A percentile compares a stretch with the other conserved stretches of the same genome.
phyloP scores from a whole-genome alignment of 2,888 invertebrate species.

The Aphidoletes aphidimyza region DNA sequence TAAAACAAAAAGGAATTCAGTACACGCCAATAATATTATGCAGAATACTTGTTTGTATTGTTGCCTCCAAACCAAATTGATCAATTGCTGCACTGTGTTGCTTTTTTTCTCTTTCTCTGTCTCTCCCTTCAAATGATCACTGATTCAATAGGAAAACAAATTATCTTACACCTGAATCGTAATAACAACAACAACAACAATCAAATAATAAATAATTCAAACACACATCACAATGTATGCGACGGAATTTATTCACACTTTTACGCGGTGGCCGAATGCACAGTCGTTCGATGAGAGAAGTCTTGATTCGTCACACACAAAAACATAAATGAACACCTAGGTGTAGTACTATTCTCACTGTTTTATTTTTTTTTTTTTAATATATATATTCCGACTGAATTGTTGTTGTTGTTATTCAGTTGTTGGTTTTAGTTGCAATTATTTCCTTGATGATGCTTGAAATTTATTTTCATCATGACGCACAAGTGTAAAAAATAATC shows the following conservation, averaged over 20 bases:
- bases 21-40: not conserved
- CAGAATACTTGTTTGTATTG: too few relatives aligned
- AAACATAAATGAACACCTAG: slow-evolving; percentile 5
- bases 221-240: not conserved
- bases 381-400: too few relatives aligned
- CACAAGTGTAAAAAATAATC: not conserved
- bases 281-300: not conserved
- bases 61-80: too few relatives aligned
- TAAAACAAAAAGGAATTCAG: not conserved
- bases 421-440: not conserved
- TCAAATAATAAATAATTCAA: slow-evolving; percentile 19
- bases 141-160: slow-evolving; percentile 6
- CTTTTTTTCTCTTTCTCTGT: too few relatives aligned
- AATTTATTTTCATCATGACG: slow-evolving; percentile 29
- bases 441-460: slow-evolving; percentile 7
- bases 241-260: slow-evolving; percentile 13
- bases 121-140: not conserved
- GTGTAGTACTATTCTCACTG: not conserved
- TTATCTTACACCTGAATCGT: slow-evolving; percentile 33
- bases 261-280: not conserved
- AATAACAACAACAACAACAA: too few relatives aligned
- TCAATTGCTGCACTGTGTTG: not conserved
- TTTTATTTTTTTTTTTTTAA: not conserved
- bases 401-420: not conserved
- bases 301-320: not conserved